Conservation (phyloP, 1,140 invertebrate species). For the Berghia stephanieae region DNA sequence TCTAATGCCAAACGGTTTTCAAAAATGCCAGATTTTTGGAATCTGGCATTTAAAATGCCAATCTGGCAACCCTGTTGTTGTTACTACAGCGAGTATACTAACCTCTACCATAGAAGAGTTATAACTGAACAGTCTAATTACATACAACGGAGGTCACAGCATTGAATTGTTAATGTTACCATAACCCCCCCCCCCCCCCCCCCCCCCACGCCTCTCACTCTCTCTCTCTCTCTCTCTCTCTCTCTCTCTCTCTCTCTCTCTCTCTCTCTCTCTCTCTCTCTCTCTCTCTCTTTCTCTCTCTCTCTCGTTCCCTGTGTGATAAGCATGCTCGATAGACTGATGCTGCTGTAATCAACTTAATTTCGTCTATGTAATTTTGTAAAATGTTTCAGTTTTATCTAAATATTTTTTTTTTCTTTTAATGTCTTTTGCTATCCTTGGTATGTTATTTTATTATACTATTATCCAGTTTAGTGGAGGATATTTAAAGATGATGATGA, state of each 20-base stretch:
- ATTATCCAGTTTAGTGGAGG: no score
- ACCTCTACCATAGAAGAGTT: not conserved
- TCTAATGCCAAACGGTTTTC: no score
- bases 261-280: conserved; percentile 13
- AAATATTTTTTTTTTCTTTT: not conserved
- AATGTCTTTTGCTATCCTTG: not conserved
- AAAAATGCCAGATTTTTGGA: no score
- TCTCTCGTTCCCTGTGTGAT: not conserved
- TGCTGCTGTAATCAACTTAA: no score
- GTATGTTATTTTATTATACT: not conserved
- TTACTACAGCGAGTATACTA: not conserved
- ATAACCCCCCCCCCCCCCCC: no score
- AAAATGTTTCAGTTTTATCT: no score
- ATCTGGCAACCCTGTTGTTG: no score
- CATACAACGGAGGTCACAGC: not conserved
- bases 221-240: not conserved
- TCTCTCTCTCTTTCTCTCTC: not conserved
- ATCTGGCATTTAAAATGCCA: no score
- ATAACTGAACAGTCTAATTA: not conserved
- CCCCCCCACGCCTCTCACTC: not conserved
- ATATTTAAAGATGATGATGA: no score
- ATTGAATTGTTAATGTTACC: no score
- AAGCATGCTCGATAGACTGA: no score
- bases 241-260: not conserved
- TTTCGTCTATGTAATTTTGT: no score